Conservation (phyloP, 1,140 invertebrate genomes). For the Trichomalopsis sarcophagae region DNA sequence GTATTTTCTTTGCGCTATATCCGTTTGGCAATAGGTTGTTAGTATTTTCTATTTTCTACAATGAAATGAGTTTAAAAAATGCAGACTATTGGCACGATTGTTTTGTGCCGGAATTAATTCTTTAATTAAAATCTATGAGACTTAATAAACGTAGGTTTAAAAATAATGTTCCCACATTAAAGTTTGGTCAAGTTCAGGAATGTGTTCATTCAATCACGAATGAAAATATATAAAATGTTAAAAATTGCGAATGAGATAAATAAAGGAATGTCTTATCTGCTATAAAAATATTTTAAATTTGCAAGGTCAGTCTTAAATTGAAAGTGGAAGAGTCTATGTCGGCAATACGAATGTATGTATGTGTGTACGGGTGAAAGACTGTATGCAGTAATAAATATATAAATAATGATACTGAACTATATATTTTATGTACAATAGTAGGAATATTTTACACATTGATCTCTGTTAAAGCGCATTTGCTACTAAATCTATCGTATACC, state of each 20-base stretch:
- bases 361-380: neutral
- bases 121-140: neutral
- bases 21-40: slow-evolving; percentile 50
- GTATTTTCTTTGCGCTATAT: slow-evolving; percentile 21
- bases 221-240: neutral
- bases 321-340: slow-evolving; percentile 25
- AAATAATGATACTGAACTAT: slow-evolving; percentile 37
- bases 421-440: slow-evolving; percentile 39
- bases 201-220: neutral
- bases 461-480: neutral
- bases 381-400: slow-evolving; percentile 25
- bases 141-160: neutral
- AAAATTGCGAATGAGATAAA: neutral
- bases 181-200: neutral
- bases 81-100: neutral
- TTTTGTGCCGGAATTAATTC: neutral
- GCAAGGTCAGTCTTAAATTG: slow-evolving; percentile 38
- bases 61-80: neutral
- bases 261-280: slow-evolving; percentile 24
- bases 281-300: neutral
- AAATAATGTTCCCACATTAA: neutral
- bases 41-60: slow-evolving; percentile 43
- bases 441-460: slow-evolving; percentile 27
- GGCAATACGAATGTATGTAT: neutral
- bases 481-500: slow-evolving; percentile 44